Evolutionary conservation across 1,140 invertebrate species (phyloP).

Genomic region (Drosophila kikkawai): DNA sequence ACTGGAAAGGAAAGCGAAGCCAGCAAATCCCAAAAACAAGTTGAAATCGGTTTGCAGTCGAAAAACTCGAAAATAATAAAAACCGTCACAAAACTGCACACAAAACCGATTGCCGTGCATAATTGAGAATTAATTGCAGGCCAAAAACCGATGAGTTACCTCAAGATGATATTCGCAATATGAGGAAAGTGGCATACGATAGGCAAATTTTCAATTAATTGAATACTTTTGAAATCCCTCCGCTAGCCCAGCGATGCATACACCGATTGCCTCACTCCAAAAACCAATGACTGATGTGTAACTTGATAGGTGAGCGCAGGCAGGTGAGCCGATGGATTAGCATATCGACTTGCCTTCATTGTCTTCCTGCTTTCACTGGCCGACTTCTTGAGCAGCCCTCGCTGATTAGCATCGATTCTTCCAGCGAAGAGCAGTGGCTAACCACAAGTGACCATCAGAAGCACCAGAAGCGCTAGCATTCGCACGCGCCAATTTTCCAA

Average conservation of each 20-base stretch:
- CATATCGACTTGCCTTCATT: conserved; percentile 36
- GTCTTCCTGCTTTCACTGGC: conserved; percentile 71
- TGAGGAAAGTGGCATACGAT: conserved; percentile 10
- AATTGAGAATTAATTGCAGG: conserved; percentile 21
- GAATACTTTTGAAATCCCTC: conserved; percentile 28
- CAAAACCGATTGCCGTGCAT: conserved; percentile 16
- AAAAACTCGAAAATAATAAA: conserved; percentile 21
- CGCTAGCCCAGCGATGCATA: conserved; percentile 41
- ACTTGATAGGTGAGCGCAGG: conserved; percentile 15
- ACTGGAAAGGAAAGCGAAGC: conserved; percentile 55
- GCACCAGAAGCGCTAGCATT: conserved; percentile 42
- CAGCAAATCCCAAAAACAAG: conserved; percentile 42
- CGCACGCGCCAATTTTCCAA: conserved; percentile 79
- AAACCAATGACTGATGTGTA: conserved; percentile 26
- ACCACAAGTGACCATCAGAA: conserved; percentile 23
- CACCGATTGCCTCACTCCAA: conserved; percentile 16
- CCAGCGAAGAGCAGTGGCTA: conserved; percentile 31
- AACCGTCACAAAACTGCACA: conserved; percentile 22
- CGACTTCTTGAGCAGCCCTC: conserved; percentile 36
- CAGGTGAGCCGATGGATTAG: conserved; percentile 38
- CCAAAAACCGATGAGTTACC: neutral
- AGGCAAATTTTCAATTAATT: conserved; percentile 28
- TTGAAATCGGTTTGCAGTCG: conserved; percentile 34
- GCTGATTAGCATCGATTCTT: conserved; percentile 62
- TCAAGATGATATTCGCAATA: conserved; percentile 2